Conservation (phyloP, 2,113 vertebrate genomes). For the Tyrannus savana region DNA sequence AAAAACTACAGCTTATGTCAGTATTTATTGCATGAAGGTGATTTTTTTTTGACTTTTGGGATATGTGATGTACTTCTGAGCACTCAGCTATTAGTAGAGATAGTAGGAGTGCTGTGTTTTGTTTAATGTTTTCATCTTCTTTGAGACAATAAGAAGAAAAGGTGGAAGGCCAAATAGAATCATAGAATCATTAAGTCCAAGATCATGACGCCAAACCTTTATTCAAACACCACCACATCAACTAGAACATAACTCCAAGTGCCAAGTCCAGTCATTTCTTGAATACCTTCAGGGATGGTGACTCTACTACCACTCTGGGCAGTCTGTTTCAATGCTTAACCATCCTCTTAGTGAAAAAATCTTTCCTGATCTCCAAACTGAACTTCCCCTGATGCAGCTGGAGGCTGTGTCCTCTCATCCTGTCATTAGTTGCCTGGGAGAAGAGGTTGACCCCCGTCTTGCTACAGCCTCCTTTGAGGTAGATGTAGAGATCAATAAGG, state of each 20-base stretch:
- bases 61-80: not conserved
- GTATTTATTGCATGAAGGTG: not conserved
- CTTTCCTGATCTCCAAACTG: not conserved
- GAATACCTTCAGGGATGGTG: not conserved
- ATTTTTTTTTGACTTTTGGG: not conserved
- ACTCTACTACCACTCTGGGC: not conserved
- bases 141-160: not conserved
- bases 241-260: accelerated
- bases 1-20: not conserved
- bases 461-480: not conserved
- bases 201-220: not conserved
- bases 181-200: not conserved
- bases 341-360: not conserved
- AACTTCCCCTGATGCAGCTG: not conserved
- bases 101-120: not conserved
- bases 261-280: accelerated
- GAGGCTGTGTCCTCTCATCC: not conserved
- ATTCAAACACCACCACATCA: not conserved
- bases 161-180: not conserved
- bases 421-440: not conserved
- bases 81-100: not conserved
- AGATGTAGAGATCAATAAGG: not conserved
- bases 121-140: not conserved
- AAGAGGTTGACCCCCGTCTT: not conserved
- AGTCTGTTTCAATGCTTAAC: not conserved